These are phyloP conservation scores for Schizopygopsis pylzovi DNA, from an alignment of 2,797 vertebrate species.

Conservation along the genomic window DNA sequence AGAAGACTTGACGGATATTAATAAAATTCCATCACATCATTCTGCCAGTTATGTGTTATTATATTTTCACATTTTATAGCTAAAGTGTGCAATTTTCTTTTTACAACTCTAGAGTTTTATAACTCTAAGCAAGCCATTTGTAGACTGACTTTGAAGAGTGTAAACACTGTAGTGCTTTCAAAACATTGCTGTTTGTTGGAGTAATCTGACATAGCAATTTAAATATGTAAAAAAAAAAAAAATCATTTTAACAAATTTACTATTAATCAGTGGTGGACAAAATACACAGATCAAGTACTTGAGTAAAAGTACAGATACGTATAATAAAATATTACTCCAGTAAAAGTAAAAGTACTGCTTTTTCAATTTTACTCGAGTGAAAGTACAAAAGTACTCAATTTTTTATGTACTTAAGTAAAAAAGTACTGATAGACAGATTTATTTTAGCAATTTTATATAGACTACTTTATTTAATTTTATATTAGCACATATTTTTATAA, in stretches of 20 bases:
- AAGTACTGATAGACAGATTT: no score
- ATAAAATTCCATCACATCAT: background rate
- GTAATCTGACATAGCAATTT: background rate
- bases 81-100: background rate
- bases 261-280: no score
- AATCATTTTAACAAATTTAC: background rate
- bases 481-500: no score
- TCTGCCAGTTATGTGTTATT: background rate
- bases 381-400: no score
- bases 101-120: background rate
- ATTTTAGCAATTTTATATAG: no score
- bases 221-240: background rate
- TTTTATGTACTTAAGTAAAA: no score
- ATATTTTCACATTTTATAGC: background rate
- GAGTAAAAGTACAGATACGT: no score
- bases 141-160: background rate
- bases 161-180: background rate
- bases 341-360: no score
- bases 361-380: no score
- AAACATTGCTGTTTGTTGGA: background rate
- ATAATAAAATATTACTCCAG: no score
- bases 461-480: no score
- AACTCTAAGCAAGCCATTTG: background rate
- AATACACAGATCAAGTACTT: no score
- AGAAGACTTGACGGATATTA: background rate